Percentiles rank a stretch among this genome's conserved stretches.
These are phyloP conservation scores for Apis florea DNA, from an alignment of 1,140 invertebrate species.

Conservation along the genomic window DNA sequence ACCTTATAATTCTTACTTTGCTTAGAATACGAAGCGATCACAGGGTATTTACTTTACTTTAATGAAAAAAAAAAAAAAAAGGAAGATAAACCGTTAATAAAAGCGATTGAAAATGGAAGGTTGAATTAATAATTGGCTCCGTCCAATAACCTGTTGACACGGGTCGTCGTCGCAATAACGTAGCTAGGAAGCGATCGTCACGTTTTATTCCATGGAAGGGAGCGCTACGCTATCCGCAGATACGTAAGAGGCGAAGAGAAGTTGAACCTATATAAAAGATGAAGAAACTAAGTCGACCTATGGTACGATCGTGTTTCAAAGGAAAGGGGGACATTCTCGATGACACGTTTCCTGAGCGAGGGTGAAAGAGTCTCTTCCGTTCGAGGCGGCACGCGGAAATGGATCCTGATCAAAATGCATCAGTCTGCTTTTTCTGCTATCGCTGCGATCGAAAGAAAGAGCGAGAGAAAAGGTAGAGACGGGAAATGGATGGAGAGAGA, in stretches of 20 bases:
- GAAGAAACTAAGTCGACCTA: conserved; percentile 45
- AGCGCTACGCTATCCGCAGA: neutral
- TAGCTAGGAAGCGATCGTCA: neutral
- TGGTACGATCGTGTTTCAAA: conserved; percentile 32
- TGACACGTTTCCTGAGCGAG: conserved; percentile 38
- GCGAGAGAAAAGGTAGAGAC: neutral
- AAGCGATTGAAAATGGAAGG: no score
- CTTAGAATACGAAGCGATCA: no score
- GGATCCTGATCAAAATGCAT: conserved; percentile 62
- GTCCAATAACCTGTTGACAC: neutral
- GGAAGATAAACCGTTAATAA: no score
- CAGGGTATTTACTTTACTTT: no score
- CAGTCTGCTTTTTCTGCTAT: conserved; percentile 51
- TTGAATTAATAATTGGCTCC: no score
- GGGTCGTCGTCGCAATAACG: neutral
- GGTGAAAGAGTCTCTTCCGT: conserved; percentile 50
- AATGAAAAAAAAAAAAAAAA: no score
- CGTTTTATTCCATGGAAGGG: neutral
- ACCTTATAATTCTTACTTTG: no score
- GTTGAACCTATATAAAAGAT: conserved; percentile 45
- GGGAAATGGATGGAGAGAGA: neutral
- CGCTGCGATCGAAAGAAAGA: conserved; percentile 29
- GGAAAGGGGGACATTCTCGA: conserved; percentile 33
- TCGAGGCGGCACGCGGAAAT: conserved; percentile 40
- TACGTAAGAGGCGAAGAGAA: neutral